phyloP scores from a whole-genome alignment of 2,797 vertebrate genomes.

The Choloepus didactylus region DNA sequence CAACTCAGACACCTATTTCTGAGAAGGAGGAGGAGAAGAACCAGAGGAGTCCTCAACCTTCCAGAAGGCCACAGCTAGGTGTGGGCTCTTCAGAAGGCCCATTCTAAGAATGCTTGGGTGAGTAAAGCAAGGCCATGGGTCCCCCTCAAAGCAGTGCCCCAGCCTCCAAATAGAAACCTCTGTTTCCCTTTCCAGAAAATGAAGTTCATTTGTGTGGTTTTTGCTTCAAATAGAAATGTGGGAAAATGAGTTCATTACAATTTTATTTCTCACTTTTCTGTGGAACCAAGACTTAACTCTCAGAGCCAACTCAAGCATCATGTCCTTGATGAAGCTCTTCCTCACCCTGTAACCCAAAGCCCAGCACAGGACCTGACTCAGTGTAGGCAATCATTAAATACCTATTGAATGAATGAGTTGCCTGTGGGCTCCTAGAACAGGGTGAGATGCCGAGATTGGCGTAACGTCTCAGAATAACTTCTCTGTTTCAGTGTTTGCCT shows the following conservation, averaged over 20 bases:
- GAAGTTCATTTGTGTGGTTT: background rate
- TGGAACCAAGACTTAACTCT: constrained; percentile 35
- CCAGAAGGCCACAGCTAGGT: background rate
- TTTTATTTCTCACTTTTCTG: background rate
- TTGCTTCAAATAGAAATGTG: constrained; percentile 22
- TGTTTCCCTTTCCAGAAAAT: background rate
- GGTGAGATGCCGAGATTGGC: background rate
- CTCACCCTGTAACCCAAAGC: background rate
- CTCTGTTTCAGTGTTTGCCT: constrained; percentile 14
- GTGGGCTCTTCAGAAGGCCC: background rate
- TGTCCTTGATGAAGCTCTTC: background rate
- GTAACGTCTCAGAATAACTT: background rate
- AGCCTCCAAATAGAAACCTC: constrained; percentile 10
- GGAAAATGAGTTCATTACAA: background rate
- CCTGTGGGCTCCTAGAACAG: background rate
- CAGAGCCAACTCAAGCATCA: background rate
- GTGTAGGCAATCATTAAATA: background rate
- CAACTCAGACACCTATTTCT: background rate
- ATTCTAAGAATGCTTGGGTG: background rate
- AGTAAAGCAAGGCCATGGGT: background rate
- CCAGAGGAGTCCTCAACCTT: background rate
- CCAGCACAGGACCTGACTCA: background rate
- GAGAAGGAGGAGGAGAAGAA: background rate
- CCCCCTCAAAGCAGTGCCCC: background rate
- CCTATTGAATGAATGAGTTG: background rate